Percentiles rank a stretch among this genome's conserved stretches.
These are phyloP conservation scores for Argyra leucocephala DNA, from an alignment of 2,888 invertebrate species.

Conservation along the genomic window DNA sequence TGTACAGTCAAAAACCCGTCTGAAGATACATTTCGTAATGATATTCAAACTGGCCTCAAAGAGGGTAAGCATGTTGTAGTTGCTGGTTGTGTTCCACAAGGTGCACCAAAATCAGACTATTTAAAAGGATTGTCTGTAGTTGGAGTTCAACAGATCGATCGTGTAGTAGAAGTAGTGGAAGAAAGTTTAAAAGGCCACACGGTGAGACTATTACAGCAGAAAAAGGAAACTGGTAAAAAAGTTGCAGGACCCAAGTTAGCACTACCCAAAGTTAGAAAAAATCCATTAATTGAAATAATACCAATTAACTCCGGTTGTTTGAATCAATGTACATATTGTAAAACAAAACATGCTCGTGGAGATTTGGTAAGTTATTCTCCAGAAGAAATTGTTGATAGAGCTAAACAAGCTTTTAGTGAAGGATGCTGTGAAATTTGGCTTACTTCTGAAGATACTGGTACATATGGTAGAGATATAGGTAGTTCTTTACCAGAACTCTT, in stretches of 20 bases:
- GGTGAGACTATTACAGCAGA: slow-evolving; percentile 69
- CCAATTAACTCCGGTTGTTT: slow-evolving; percentile 93
- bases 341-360: slow-evolving; percentile 94
- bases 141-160: slow-evolving; percentile 97
- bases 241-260: slow-evolving; percentile 78
- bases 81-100: slow-evolving; percentile 97
- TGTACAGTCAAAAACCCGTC: slow-evolving; percentile 98
- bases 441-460: slow-evolving; percentile 95
- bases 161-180: slow-evolving; percentile 94
- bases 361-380: slow-evolving; percentile 90
- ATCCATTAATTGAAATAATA: slow-evolving; percentile 94
- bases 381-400: slow-evolving; percentile 79
- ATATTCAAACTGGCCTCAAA: slow-evolving; percentile 64
- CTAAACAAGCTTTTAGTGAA: slow-evolving; percentile 76
- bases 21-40: slow-evolving; percentile 87
- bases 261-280: slow-evolving; percentile 89
- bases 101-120: slow-evolving; percentile 63
- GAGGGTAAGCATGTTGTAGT: slow-evolving; percentile 78
- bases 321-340: slow-evolving; percentile 98
- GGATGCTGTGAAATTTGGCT: slow-evolving; percentile 96
- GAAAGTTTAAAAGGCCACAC: slow-evolving; percentile 88
- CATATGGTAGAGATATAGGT: slow-evolving; percentile 92
- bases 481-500: slow-evolving; percentile 77
- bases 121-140: slow-evolving; percentile 69
- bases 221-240: slow-evolving; percentile 67